Conservation (phyloP, 2,888 invertebrate species). For the Gandaritis pyraliata region DNA sequence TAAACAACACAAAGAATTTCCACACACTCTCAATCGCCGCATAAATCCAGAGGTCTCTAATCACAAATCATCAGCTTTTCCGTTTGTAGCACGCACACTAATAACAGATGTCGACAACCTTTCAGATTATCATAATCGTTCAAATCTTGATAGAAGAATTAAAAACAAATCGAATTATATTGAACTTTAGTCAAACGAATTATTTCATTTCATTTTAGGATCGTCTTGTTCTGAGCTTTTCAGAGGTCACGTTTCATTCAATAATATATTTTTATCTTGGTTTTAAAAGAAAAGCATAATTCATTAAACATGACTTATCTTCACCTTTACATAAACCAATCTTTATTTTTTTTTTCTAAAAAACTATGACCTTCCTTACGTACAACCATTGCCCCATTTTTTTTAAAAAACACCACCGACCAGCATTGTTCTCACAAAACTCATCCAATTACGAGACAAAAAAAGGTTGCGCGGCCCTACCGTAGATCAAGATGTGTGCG, state of each 20-base stretch:
- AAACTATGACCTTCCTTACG: neutral
- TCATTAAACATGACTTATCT: neutral
- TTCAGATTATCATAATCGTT: conserved; percentile 30
- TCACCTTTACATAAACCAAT: neutral
- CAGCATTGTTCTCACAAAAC: conserved; percentile 33
- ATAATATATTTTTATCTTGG: too few relatives aligned
- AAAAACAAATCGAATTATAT: neutral
- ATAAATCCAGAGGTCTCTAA: conserved; percentile 55
- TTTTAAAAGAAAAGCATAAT: too few relatives aligned
- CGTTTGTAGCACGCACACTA: conserved; percentile 56
- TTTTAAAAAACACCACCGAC: conserved; percentile 7
- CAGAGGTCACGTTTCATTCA: too few relatives aligned
- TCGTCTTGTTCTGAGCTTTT: too few relatives aligned
- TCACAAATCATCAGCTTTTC: conserved; percentile 67
- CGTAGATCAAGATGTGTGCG: conserved; percentile 77
- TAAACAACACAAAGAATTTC: conserved; percentile 49
- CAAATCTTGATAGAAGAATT: neutral
- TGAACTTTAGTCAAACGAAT: too few relatives aligned
- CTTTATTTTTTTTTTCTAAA: neutral
- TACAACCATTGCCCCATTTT: neutral
- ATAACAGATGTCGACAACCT: conserved; percentile 52
- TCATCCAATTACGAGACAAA: conserved; percentile 44
- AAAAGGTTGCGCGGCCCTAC: conserved; percentile 50
- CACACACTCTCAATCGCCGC: conserved; percentile 47
- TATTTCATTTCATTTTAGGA: too few relatives aligned